phyloP scores from a whole-genome alignment of 2,797 vertebrate genomes.

The Monodelphis domestica region DNA sequence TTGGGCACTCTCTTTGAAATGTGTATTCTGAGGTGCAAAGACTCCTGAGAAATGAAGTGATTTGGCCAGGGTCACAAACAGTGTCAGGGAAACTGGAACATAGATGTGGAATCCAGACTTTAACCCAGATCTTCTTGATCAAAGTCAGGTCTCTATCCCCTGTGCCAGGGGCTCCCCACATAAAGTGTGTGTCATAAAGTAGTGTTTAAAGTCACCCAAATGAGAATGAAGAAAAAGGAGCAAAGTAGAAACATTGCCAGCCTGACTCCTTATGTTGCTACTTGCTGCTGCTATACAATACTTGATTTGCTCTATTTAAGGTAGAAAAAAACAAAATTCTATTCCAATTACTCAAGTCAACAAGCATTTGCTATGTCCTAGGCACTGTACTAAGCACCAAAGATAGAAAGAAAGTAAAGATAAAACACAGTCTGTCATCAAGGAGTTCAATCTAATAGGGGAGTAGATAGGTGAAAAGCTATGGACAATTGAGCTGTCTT shows the following conservation, averaged over 20 bases:
- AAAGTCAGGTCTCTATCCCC: background rate
- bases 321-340: background rate
- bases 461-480: background rate
- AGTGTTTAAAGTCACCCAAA: conserved; percentile 40
- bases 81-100: background rate
- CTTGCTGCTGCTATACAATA: conserved; percentile 15
- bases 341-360: background rate
- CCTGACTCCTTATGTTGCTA: background rate
- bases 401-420: background rate
- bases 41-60: too few species aligned
- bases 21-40: too few species aligned
- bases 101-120: background rate
- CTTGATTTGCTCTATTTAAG: conserved; percentile 45
- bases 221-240: conserved; percentile 27
- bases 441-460: background rate
- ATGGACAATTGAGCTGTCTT: background rate
- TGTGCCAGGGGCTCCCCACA: background rate
- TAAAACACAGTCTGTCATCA: background rate
- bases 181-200: background rate
- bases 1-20: too few species aligned
- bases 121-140: background rate
- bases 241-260: background rate
- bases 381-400: background rate
- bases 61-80: background rate
- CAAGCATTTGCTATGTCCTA: background rate